Conservation (phyloP, 2,888 invertebrate species). For the Galerucella nymphaeae region DNA sequence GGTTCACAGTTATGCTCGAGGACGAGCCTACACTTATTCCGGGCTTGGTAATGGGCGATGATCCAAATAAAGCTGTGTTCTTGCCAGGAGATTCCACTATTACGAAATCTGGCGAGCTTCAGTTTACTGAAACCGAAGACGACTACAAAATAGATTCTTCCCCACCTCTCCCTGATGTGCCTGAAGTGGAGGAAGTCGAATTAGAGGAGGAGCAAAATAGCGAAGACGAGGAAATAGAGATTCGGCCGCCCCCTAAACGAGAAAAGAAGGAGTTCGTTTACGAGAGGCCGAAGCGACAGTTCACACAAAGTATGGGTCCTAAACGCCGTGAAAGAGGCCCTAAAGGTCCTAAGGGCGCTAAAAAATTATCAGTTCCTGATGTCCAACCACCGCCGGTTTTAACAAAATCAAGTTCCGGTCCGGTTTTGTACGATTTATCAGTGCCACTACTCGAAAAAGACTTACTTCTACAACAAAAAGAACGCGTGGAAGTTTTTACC, state of each 20-base stretch:
- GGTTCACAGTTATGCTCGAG: slow-evolving; percentile 82
- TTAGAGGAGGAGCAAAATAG: slow-evolving; percentile 59
- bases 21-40: slow-evolving; percentile 84
- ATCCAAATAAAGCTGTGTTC: slow-evolving; percentile 65
- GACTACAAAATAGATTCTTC: slow-evolving; percentile 62
- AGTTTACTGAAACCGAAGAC: slow-evolving; percentile 62
- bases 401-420: slow-evolving; percentile 35
- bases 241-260: slow-evolving; percentile 50
- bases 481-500: slow-evolving; percentile 59
- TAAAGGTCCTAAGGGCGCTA: slow-evolving; percentile 52
- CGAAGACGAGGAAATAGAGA: slow-evolving; percentile 53
- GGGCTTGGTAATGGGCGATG: slow-evolving; percentile 78
- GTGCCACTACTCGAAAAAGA: slow-evolving; percentile 60
- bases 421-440: slow-evolving; percentile 54
- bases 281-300: slow-evolving; percentile 60
- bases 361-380: slow-evolving; percentile 33
- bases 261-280: slow-evolving; percentile 58
- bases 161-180: slow-evolving; percentile 50
- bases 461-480: slow-evolving; percentile 60
- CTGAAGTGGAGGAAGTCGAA: slow-evolving; percentile 52
- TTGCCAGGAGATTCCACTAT: slow-evolving; percentile 63
- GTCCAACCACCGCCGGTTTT: slow-evolving; percentile 24
- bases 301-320: slow-evolving; percentile 58
- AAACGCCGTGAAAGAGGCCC: slow-evolving; percentile 59
- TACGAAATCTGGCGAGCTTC: slow-evolving; percentile 61